These are phyloP conservation scores for Marmota flaviventris DNA, from an alignment of 2,113 vertebrate species.

Conservation along the genomic window DNA sequence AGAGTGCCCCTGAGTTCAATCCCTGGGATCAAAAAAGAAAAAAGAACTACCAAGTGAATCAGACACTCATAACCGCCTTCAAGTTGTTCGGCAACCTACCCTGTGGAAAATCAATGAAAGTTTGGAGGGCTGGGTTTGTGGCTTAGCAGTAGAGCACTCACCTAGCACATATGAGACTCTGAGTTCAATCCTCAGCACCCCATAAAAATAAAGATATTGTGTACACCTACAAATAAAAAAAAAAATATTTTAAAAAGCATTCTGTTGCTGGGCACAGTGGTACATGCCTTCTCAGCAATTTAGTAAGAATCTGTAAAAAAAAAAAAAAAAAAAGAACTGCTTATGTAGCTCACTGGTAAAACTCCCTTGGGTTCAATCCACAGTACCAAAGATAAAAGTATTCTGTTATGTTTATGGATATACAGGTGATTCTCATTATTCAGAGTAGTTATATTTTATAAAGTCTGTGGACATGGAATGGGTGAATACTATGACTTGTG, in stretches of 20 bases:
- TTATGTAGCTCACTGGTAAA: too few species aligned
- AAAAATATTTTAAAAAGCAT: neutral
- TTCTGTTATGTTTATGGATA: neutral
- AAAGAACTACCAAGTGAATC: neutral
- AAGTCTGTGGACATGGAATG: neutral
- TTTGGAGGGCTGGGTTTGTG: neutral
- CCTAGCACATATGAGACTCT: too few species aligned
- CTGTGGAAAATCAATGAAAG: constrained; percentile 25
- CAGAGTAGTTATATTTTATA: neutral
- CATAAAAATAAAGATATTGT: too few species aligned
- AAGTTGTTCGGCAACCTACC: neutral
- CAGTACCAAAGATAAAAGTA: neutral
- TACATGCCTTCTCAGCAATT: too few species aligned
- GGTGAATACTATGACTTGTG: neutral
- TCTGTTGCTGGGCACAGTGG: neutral
- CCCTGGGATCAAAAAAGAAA: too few species aligned
- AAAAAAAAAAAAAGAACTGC: too few species aligned
- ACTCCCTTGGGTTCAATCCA: too few species aligned
- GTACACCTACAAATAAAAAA: too few species aligned
- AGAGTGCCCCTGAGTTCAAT: too few species aligned
- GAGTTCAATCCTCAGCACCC: too few species aligned
- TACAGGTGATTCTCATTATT: neutral
- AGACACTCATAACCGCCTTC: neutral
- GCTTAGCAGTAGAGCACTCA: too few species aligned
- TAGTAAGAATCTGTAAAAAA: too few species aligned